phyloP scores from a whole-genome alignment of 2,797 vertebrate genomes.

The Macropus fuliginosus region DNA sequence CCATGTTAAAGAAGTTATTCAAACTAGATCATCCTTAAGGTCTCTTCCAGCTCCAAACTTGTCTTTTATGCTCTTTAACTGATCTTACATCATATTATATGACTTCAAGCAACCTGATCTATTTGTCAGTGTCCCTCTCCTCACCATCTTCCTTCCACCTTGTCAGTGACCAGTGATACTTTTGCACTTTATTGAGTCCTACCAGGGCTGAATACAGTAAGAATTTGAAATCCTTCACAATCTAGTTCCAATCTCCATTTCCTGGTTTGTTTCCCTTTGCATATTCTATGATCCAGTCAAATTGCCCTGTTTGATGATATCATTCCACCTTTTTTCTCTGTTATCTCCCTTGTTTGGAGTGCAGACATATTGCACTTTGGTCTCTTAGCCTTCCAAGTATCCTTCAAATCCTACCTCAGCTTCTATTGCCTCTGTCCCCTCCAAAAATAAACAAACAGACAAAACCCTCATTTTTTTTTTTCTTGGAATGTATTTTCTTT shows the following conservation, averaged over 20 bases:
- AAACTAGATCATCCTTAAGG: neutral
- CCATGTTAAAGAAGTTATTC: neutral
- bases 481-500: neutral
- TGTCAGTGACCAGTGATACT: neutral
- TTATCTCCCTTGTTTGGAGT: neutral
- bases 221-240: neutral
- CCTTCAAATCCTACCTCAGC: neutral
- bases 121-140: neutral
- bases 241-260: neutral
- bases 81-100: neutral
- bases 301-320: neutral
- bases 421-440: neutral
- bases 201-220: neutral
- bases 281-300: neutral
- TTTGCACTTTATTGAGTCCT: neutral
- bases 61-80: neutral
- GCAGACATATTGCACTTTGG: neutral
- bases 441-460: neutral
- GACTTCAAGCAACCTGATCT: neutral
- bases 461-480: neutral
- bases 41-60: neutral
- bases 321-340: neutral
- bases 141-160: no score
- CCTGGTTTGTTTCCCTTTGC: neutral
- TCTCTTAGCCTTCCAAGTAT: neutral